Evolutionary conservation across 2,888 invertebrate genomes (phyloP).

Genomic region (Athalia rosae): DNA sequence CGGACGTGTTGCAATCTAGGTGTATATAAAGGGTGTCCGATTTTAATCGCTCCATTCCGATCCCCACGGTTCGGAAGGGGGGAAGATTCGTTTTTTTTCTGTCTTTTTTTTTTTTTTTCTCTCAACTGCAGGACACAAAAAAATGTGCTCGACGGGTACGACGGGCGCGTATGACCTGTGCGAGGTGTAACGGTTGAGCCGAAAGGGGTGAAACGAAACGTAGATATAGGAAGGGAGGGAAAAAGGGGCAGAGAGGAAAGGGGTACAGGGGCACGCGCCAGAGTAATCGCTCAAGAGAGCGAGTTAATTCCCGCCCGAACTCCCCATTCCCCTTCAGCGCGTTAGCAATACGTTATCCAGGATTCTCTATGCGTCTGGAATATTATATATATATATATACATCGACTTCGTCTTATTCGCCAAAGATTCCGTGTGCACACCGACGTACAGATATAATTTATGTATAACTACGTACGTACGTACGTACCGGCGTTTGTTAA

Average conservation of each 20-base stretch:
- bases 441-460: neutral
- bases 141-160: too few relatives aligned
- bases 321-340: constrained; percentile 36
- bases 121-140: too few relatives aligned
- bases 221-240: constrained; percentile 35
- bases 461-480: too few relatives aligned
- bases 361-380: constrained; percentile 59
- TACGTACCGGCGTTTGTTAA: too few relatives aligned
- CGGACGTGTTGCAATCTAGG: constrained; percentile 27
- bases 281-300: constrained; percentile 63
- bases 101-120: too few relatives aligned
- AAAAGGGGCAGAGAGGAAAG: constrained; percentile 51
- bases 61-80: too few relatives aligned
- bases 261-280: constrained; percentile 58
- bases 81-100: too few relatives aligned
- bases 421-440: constrained; percentile 26
- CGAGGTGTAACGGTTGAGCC: neutral
- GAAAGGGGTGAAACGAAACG: neutral
- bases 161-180: neutral
- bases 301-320: constrained; percentile 55
- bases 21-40: too few relatives aligned
- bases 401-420: constrained; percentile 30
- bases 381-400: constrained; percentile 51
- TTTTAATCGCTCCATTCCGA: too few relatives aligned
- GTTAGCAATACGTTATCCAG: constrained; percentile 53